These are phyloP conservation scores for Myotis vivesi DNA, from an alignment of 2,797 vertebrate species.

Conservation along the genomic window DNA sequence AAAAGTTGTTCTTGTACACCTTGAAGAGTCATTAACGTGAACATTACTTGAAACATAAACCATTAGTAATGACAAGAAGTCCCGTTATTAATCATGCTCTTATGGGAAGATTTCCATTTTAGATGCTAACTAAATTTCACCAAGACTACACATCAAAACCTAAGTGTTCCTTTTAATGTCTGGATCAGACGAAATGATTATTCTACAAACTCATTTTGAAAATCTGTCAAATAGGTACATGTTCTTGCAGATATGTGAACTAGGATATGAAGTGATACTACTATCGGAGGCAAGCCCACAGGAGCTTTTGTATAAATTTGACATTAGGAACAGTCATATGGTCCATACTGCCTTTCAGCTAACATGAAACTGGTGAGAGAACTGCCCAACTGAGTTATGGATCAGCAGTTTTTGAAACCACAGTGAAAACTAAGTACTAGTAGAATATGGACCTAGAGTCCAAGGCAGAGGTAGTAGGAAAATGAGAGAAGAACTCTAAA, in stretches of 20 bases:
- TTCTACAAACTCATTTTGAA: not conserved
- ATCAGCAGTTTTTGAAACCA: not conserved
- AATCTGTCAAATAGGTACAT: not conserved
- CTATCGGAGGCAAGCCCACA: not conserved
- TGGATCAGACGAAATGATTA: not conserved
- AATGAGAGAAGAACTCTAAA: not conserved
- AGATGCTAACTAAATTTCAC: not conserved
- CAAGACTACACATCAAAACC: not conserved
- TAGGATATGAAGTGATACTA: not conserved
- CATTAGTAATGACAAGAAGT: not conserved
- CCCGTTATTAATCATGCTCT: not conserved
- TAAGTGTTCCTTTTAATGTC: not conserved
- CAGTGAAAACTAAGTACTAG: not conserved
- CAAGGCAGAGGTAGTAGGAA: not conserved
- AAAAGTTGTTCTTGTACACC: not conserved
- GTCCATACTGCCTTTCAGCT: not conserved
- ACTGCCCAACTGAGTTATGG: not conserved
- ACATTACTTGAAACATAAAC: not conserved
- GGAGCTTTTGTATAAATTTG: not conserved
- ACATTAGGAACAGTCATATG: not conserved
- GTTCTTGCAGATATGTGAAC: not conserved
- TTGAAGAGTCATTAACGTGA: not conserved
- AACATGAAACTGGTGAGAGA: not conserved
- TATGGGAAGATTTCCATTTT: slow-evolving; percentile 6
- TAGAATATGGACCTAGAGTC: not conserved